These are phyloP conservation scores for Eudyptes chrysolophus DNA, from an alignment of 2,113 vertebrate species.

Conservation along the genomic window DNA sequence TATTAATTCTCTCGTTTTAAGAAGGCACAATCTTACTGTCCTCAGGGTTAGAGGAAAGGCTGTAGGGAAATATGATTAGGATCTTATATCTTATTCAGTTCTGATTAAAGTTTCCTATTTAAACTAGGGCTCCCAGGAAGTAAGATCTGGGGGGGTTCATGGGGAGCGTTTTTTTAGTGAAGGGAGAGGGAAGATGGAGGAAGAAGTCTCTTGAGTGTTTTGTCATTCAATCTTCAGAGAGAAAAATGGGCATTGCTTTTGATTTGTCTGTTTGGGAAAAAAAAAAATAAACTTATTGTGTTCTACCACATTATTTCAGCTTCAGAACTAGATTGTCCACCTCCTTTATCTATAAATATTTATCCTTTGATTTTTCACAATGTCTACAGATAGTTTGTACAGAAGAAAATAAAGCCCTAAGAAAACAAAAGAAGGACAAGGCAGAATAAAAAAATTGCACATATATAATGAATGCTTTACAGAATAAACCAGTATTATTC, in stretches of 20 bases:
- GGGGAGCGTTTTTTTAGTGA: not conserved
- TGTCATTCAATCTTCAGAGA: not conserved
- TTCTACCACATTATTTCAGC: not conserved
- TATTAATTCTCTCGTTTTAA: not conserved
- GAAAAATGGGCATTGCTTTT: not conserved
- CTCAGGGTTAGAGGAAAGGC: not conserved
- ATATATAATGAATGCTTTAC: not conserved
- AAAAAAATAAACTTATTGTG: not conserved
- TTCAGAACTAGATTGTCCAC: not conserved
- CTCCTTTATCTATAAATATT: not conserved
- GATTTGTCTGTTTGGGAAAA: not conserved
- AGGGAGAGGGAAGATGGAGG: not conserved
- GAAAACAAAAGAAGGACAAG: not conserved
- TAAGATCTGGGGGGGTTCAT: not conserved
- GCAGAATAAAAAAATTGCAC: not conserved
- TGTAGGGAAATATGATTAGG: not conserved
- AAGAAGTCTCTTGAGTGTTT: not conserved
- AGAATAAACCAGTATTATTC: not conserved
- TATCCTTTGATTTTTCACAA: not conserved
- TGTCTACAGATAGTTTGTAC: not conserved
- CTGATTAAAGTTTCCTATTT: slow-evolving; percentile 19
- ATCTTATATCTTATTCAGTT: slow-evolving; percentile 17
- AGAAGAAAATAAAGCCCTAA: not conserved
- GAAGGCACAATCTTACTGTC: not conserved
- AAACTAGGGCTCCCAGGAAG: not conserved